A percentile compares a stretch with the other conserved stretches of the same genome.
Conservation (phyloP, 2,797 vertebrate species). For the Rhabdophis nuchalis region DNA sequence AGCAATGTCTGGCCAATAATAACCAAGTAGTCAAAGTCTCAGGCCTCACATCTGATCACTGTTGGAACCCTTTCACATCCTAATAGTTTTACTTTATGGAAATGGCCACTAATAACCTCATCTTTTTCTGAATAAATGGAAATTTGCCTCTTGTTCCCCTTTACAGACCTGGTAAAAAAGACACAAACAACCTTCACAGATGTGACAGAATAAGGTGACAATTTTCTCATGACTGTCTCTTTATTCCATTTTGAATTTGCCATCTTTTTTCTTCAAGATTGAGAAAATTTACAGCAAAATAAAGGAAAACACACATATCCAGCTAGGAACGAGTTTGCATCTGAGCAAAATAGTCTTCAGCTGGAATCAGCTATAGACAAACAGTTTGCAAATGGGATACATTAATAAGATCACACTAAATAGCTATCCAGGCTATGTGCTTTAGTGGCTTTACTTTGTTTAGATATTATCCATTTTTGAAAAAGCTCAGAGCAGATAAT, state of each 20-base stretch:
- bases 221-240: background rate
- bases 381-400: constrained; percentile 56
- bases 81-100: background rate
- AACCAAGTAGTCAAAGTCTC: background rate
- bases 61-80: background rate
- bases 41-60: background rate
- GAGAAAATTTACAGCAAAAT: background rate
- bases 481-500: background rate
- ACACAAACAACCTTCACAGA: background rate
- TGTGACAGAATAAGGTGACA: background rate
- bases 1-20: background rate
- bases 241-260: background rate
- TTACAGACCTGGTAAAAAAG: background rate
- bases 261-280: background rate
- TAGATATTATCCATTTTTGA: background rate
- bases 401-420: constrained; percentile 48
- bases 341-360: constrained; percentile 33
- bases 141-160: background rate
- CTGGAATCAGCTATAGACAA: constrained; percentile 49
- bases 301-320: background rate
- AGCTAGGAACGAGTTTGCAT: background rate
- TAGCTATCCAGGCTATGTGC: constrained; percentile 54
- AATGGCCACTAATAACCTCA: background rate
- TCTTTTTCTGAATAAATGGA: background rate
- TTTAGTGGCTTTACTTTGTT: constrained; percentile 9